Conservation (phyloP, 2,113 vertebrate species). For the Phaethornis superciliosus region DNA sequence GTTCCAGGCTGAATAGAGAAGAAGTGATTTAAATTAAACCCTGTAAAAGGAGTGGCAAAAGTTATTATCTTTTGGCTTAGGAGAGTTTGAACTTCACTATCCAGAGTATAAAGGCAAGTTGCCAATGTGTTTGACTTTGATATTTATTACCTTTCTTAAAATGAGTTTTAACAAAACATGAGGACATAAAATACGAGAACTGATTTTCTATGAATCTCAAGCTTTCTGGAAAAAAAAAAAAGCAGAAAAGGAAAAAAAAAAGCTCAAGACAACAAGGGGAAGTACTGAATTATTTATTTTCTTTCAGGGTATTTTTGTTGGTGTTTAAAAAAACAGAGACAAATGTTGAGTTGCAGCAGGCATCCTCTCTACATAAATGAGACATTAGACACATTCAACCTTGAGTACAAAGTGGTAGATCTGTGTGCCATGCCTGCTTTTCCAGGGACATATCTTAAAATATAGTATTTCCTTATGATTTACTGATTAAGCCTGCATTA, state of each 20-base stretch:
- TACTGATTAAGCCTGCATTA: neutral
- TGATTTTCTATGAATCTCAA: neutral
- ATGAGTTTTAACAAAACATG: neutral
- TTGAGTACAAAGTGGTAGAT: neutral
- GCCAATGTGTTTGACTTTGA: neutral
- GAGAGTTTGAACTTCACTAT: neutral
- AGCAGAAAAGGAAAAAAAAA: neutral
- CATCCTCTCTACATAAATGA: neutral
- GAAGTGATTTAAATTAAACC: neutral
- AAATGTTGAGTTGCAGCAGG: neutral
- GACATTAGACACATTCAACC: neutral
- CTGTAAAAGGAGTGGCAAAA: neutral
- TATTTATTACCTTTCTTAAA: neutral
- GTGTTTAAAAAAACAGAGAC: neutral
- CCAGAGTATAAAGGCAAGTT: neutral
- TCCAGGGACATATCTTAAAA: neutral
- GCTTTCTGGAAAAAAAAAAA: neutral
- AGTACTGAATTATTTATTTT: neutral
- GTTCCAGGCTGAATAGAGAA: neutral
- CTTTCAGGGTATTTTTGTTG: neutral
- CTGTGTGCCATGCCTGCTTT: neutral
- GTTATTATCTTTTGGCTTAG: neutral
- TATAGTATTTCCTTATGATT: neutral
- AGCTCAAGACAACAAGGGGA: neutral
- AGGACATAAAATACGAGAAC: neutral